Percentiles rank a stretch among this genome's conserved stretches.
Evolutionary conservation across 2,113 vertebrate genomes (phyloP).

Genomic region (Vulpes lagopus): DNA sequence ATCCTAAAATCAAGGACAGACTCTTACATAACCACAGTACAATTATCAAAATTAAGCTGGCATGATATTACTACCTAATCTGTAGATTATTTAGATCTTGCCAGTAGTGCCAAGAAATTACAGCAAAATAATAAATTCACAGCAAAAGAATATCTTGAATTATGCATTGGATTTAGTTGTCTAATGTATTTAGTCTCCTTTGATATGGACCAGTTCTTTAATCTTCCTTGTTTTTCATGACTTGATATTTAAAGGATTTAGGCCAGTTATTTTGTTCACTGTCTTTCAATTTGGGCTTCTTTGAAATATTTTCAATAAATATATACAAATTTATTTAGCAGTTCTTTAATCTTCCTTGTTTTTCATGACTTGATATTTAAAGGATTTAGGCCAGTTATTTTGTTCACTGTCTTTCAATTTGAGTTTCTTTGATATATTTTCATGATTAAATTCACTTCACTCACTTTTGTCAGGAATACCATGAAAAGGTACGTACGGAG

Average conservation of each 20-base stretch:
- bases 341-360: not conserved
- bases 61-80: not conserved
- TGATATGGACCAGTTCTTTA: conserved; percentile 13
- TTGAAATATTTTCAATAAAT: not conserved
- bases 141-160: conserved; percentile 16
- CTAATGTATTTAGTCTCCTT: not conserved
- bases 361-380: conserved; percentile 22
- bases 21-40: not conserved
- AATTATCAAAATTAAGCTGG: not conserved
- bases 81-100: not conserved
- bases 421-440: not conserved
- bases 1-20: conserved; percentile 18
- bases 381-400: not conserved
- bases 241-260: not conserved
- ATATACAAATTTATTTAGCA: not conserved
- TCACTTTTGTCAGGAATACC: not conserved
- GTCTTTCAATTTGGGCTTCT: not conserved
- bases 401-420: not conserved
- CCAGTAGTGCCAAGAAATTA: not conserved
- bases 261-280: conserved; percentile 3
- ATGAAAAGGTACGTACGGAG: not conserved
- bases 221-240: conserved; percentile 13
- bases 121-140: not conserved
- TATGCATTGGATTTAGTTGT: not conserved
- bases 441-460: not conserved